Conservation (phyloP, 2,113 vertebrate species). For the Grallaria varia region DNA sequence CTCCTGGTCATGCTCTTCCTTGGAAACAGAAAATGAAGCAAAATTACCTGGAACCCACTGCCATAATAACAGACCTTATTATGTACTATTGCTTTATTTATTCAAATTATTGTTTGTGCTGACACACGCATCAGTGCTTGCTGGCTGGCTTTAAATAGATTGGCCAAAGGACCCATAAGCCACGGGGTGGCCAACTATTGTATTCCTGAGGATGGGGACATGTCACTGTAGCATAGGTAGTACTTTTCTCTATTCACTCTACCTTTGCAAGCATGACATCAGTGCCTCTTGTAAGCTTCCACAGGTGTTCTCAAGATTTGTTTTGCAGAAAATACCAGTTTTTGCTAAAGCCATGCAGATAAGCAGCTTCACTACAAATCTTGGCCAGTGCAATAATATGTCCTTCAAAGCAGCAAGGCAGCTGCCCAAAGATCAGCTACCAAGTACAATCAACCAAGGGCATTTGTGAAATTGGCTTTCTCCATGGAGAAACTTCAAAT, state of each 20-base stretch:
- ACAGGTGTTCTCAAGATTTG: neutral
- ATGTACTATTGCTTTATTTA: neutral
- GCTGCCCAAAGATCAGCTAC: neutral
- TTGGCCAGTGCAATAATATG: neutral
- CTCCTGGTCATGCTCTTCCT: neutral
- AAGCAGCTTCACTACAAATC: neutral
- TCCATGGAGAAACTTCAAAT: neutral
- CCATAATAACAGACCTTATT: neutral
- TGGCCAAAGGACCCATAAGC: too few species aligned
- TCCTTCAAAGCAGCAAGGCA: neutral
- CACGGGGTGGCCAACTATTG: neutral
- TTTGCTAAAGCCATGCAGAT: neutral
- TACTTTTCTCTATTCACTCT: neutral
- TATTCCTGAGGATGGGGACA: neutral
- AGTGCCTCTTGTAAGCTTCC: neutral
- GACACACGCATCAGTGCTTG: neutral
- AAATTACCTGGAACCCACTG: neutral
- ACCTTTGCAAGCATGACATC: neutral
- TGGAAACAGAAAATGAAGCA: neutral
- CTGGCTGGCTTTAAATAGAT: neutral
- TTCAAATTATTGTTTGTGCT: neutral
- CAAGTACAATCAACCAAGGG: neutral
- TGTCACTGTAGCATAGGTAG: rapidly evolving
- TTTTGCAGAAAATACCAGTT: neutral
- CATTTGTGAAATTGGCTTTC: neutral